Base-by-base conservation (phyloP, 1,140 invertebrate genomes). In the Trichoplusia ni region DNA sequence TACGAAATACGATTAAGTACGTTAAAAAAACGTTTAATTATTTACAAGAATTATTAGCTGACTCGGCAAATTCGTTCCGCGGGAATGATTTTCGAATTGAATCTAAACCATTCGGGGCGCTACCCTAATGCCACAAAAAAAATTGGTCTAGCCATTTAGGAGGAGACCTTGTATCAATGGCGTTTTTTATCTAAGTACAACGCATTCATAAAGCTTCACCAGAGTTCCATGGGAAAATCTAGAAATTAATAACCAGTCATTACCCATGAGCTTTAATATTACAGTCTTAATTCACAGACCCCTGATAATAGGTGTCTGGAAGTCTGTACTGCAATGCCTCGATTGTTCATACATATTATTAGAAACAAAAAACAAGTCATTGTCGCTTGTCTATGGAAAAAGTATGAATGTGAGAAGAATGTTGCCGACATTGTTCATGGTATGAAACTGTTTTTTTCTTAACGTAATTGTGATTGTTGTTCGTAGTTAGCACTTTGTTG, bases 311-410 rank as follows among this genome's bases (percentile, higher is more conserved):
- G 13, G 14, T 8, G 16, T 18, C n/a, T 7, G 13, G 25, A 6
- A 44, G 27, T 58, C 54, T 19, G 33, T 14, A 58, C 37, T 44
- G 54, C 37, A 58, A 58, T 38, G 53, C 11, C 11, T 38, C 35
- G 38, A 58, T 58, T 58, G 54, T 58, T 58, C 54, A 21, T 42
- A 44, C 25, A 19, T 42, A 42, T 42, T 58, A 51, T 42, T 13
- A 44, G 2, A 5, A 11, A 44, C 13, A 58, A 58, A 58, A 40
- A 58, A 31, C 13, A 8, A 14, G 1, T 47, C 54, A 58, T 58
- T 58, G 54, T 58, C 54, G 9, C 19, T 35, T 14, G 31, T 25
- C 1, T 21, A n/a, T 4, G 9, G 21, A 27, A 58, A 58, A 42
- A 58, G 23, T 4, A 23, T 18, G 9, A 44, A 42, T 58, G 38